phyloP scores from a whole-genome alignment of 2,113 vertebrate species.

The Chinchilla lanigera region DNA sequence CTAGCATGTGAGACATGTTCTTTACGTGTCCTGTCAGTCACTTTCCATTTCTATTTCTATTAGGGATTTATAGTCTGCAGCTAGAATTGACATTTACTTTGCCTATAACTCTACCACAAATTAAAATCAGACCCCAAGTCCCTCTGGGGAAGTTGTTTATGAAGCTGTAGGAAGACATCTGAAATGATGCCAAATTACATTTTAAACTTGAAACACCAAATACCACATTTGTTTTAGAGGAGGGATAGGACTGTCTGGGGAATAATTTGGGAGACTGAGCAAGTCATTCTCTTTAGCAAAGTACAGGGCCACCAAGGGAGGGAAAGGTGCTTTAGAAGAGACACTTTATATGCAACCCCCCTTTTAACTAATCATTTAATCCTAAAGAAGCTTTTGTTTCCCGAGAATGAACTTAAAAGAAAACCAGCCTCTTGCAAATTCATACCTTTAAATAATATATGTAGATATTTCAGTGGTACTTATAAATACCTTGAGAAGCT shows the following conservation, averaged over 20 bases:
- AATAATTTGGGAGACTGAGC: slow-evolving; percentile 82
- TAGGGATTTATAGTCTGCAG: slow-evolving; percentile 75
- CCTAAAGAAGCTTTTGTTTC: slow-evolving; percentile 39
- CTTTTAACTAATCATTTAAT: slow-evolving; percentile 65
- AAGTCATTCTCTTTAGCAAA: slow-evolving; percentile 75
- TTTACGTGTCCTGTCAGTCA: slow-evolving; percentile 67
- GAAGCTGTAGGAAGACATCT: slow-evolving; percentile 83
- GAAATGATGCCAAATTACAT: slow-evolving; percentile 83
- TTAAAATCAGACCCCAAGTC: slow-evolving; percentile 85
- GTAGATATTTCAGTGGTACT: not conserved
- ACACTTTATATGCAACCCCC: not conserved
- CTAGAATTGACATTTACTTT: slow-evolving; percentile 85
- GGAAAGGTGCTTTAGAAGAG: slow-evolving; percentile 72
- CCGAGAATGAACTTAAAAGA: slow-evolving; percentile 49
- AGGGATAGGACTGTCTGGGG: slow-evolving; percentile 76
- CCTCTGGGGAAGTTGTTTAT: slow-evolving; percentile 80
- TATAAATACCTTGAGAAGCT: slow-evolving; percentile 40
- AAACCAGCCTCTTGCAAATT: slow-evolving; percentile 32
- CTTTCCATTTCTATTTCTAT: slow-evolving; percentile 82
- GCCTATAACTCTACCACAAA: slow-evolving; percentile 85
- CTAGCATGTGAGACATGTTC: slow-evolving; percentile 31
- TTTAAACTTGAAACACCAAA: slow-evolving; percentile 81
- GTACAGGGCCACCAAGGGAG: slow-evolving; percentile 75
- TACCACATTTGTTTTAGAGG: slow-evolving; percentile 70
- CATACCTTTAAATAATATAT: slow-evolving; percentile 41